phyloP scores from a whole-genome alignment of 1,140 invertebrate species.

The Argopecten irradians region DNA sequence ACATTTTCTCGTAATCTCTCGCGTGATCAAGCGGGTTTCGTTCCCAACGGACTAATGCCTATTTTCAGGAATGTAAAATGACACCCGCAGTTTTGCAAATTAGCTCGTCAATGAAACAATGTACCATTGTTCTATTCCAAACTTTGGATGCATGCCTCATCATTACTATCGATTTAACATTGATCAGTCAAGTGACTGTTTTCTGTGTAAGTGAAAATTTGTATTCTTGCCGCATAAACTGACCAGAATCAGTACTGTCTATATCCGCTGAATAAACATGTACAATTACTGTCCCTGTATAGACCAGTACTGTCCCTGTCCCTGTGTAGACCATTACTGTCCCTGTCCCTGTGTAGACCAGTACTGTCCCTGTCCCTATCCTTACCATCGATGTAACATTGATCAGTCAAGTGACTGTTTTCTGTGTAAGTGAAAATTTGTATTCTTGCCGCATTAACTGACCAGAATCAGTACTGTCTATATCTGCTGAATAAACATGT shows the following conservation, averaged over 20 bases:
- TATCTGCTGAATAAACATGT: too few species aligned
- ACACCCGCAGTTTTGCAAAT: conserved; percentile 11
- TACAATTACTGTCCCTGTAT: too few species aligned
- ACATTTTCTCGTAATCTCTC: background rate
- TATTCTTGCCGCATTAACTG: too few species aligned
- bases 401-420: background rate
- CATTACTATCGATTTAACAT: background rate
- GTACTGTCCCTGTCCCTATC: too few species aligned
- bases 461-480: too few species aligned
- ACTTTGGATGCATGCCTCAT: background rate
- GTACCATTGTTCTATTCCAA: background rate
- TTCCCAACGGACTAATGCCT: background rate
- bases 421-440: too few species aligned
- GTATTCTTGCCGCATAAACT: too few species aligned
- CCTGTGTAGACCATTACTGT: background rate
- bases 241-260: too few species aligned
- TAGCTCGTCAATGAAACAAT: background rate
- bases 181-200: background rate
- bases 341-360: too few species aligned
- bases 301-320: too few species aligned
- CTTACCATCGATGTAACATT: background rate
- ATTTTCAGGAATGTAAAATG: background rate
- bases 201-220: too few species aligned
- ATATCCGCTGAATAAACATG: too few species aligned
- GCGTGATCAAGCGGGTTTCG: background rate